A percentile compares a stretch with the other conserved stretches of the same genome.
phyloP scores from a whole-genome alignment of 2,113 vertebrate genomes.

The Tamias sibiricus region DNA sequence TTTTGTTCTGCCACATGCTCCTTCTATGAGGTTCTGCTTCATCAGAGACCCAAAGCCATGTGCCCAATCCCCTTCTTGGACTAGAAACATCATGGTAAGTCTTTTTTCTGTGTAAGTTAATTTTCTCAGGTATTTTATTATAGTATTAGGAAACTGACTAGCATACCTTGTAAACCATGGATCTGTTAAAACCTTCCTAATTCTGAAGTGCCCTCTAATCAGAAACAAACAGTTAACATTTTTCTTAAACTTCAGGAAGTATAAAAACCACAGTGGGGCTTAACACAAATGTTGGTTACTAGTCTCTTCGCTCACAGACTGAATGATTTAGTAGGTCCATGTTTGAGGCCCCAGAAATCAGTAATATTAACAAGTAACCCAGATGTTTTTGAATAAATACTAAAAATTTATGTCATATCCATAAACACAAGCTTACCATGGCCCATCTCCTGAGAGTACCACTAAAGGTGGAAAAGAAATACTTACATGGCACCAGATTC shows the following conservation, averaged over 20 bases:
- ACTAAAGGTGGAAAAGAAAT: neutral
- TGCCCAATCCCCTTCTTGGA: fast-evolving
- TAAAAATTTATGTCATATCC: neutral
- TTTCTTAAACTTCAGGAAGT: neutral
- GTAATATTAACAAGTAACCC: neutral
- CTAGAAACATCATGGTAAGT: neutral
- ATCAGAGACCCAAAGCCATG: neutral
- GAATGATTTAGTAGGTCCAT: neutral
- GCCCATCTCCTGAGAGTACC: neutral
- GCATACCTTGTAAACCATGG: neutral
- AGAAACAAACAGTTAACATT: neutral
- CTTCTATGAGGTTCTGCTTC: neutral
- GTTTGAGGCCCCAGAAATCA: neutral
- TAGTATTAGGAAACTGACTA: neutral
- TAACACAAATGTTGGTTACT: neutral
- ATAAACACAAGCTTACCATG: neutral
- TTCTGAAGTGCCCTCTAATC: neutral
- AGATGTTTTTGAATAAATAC: neutral
- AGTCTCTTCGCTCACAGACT: neutral
- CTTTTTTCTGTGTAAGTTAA: neutral
- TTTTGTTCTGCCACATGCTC: neutral
- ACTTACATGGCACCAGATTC: neutral
- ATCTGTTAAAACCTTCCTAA: neutral
- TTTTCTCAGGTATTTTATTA: neutral
- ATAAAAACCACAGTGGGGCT: neutral